Evolutionary conservation across 1,140 invertebrate genomes (phyloP), one percentile per base, ranked within the genome.

Genomic region (Halictus rubicundus): DNA sequence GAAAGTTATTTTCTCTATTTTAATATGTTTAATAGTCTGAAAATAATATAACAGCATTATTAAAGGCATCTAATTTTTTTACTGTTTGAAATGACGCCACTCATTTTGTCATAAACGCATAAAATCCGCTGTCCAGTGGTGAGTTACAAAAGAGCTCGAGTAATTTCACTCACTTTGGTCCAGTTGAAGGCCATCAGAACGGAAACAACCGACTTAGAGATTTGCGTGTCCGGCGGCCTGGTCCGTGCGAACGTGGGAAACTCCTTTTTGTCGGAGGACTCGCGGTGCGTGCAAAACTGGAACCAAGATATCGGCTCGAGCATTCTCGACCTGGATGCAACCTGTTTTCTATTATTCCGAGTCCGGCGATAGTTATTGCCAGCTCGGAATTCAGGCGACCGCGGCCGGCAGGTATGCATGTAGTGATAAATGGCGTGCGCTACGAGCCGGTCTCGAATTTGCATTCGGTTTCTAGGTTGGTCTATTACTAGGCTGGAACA

Each of bases 201-300:
- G 1, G 97, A 96, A 21, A 96, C 95, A 0, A 98, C 97, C 0
- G 97, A 97, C 89, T 97, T 97, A 12, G 97, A 98, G 61, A 99
- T 98, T 91, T 98, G 97, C 23, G 96, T 97, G 88, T 98, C 97
- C 0, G 98, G 98, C 0, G 98, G 98, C 64, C 97, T 94, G 0
- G 98, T 99, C 69, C 98, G 94, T 0, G 97, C 97, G 91, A 99
- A 99, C 5, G 98, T 99, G 19, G 98, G 95, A 92, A 98, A 99
- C 82, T 96, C 95, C 16, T 91, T 92, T 90, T 98, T 99, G 91
- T 98, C 96, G 7, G 97, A 98, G 32, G 96, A 97, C 87, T 97
- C 96, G 65, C 96, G 95, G 92, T 97, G 95, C 5, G 96, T 96
- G 90, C 97, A 98, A 90, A 96, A 98, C 97, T 98, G 91, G 90